Conservation (phyloP, 2,888 invertebrate species). For the Ptilodon capucinus region DNA sequence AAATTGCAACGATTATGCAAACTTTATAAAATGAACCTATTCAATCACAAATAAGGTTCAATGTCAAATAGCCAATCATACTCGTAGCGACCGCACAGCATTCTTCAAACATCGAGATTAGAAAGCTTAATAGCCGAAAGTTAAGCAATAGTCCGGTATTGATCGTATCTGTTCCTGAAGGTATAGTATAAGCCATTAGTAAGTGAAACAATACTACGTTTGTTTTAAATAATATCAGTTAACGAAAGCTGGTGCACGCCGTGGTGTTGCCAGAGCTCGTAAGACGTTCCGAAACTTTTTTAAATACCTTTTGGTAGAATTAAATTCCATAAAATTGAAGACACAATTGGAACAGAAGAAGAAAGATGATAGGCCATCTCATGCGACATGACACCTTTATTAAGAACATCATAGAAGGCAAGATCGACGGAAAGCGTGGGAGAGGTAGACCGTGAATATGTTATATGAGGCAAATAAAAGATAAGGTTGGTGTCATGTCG, state of each 20-base stretch:
- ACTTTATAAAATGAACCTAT: too few relatives aligned
- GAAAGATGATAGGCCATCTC: too few relatives aligned
- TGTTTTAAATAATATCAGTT: conserved; percentile 56
- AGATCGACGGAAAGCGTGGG: too few relatives aligned
- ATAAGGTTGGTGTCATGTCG: too few relatives aligned
- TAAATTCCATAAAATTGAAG: too few relatives aligned
- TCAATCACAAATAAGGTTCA: background rate
- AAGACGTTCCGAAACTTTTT: background rate
- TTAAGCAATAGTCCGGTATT: background rate
- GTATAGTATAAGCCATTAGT: conserved; percentile 37
- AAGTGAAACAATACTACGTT: conserved; percentile 34
- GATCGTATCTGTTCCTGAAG: conserved; percentile 2
- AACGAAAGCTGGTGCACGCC: conserved; percentile 37
- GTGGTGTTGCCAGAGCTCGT: background rate
- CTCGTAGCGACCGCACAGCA: background rate
- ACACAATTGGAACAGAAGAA: too few relatives aligned
- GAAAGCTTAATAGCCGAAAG: conserved; percentile 2
- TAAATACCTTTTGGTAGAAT: too few relatives aligned
- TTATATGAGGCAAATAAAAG: too few relatives aligned
- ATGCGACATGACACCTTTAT: too few relatives aligned
- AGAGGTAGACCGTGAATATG: too few relatives aligned
- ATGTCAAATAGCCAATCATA: background rate
- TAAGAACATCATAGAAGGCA: too few relatives aligned
- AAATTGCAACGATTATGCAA: too few relatives aligned
- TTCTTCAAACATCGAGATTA: background rate